phyloP scores from a whole-genome alignment of 2,888 invertebrate genomes.

The Drosophila lutescens region DNA sequence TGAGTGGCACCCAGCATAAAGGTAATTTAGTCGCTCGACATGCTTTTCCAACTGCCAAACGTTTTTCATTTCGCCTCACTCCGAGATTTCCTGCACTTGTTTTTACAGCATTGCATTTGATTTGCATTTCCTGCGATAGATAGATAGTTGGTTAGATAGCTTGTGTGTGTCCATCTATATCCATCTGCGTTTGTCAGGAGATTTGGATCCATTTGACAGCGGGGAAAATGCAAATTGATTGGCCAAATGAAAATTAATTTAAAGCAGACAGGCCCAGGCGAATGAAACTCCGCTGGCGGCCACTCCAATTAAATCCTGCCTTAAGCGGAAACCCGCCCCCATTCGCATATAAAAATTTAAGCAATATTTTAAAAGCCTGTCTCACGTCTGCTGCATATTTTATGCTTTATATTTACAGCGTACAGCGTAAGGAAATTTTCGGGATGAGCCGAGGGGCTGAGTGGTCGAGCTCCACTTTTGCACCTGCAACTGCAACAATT shows the following conservation, averaged over 20 bases:
- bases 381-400: conserved; percentile 61
- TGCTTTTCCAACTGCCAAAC: conserved; percentile 71
- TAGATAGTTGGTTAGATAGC: not conserved
- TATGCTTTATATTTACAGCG: conserved; percentile 62
- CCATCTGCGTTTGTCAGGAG: conserved; percentile 28
- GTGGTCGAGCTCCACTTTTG: conserved; percentile 43
- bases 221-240: conserved; percentile 23
- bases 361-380: conserved; percentile 72
- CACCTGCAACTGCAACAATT: conserved; percentile 73
- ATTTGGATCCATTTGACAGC: conserved; percentile 33
- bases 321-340: not conserved
- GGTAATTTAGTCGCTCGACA: conserved; percentile 76
- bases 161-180: conserved; percentile 15
- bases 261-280: not conserved
- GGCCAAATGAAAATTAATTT: conserved; percentile 33
- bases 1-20: conserved; percentile 50
- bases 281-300: not conserved
- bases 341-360: conserved; percentile 38
- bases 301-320: conserved; percentile 54
- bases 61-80: conserved; percentile 55
- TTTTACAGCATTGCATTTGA: conserved; percentile 30
- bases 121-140: conserved; percentile 44
- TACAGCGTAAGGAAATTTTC: conserved; percentile 18
- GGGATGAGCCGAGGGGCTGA: conserved; percentile 16
- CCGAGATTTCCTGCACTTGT: conserved; percentile 44